phyloP scores from a whole-genome alignment of 1,140 invertebrate species.

The Zaprionus gabonicus region DNA sequence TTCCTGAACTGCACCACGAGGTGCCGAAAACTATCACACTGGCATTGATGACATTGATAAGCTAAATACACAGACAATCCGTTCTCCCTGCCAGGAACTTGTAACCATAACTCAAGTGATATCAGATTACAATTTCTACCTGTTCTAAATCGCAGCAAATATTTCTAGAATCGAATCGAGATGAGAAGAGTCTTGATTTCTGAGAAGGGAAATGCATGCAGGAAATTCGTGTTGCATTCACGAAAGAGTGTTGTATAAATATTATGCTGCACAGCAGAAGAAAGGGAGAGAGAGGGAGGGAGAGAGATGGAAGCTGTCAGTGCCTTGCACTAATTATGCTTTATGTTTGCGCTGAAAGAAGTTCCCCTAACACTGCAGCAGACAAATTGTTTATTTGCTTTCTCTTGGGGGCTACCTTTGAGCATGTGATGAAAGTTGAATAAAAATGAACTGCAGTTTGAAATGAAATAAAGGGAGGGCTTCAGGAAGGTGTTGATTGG shows the following conservation, averaged over 20 bases:
- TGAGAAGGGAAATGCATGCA: conserved; percentile 57
- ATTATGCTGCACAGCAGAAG: conserved; percentile 27
- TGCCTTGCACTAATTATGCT: conserved; percentile 60
- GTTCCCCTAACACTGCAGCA: conserved; percentile 13
- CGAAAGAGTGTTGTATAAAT: conserved; percentile 66
- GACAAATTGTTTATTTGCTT: conserved; percentile 46
- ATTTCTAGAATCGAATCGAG: conserved; percentile 53
- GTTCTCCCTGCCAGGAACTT: conserved; percentile 11
- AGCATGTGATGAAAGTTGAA: conserved; percentile 54
- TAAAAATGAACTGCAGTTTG: conserved; percentile 30
- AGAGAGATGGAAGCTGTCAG: conserved; percentile 35
- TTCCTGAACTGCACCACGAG: conserved; percentile 17
- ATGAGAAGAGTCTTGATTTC: conserved; percentile 60
- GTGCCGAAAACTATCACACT: conserved; percentile 51
- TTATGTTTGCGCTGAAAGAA: conserved; percentile 60
- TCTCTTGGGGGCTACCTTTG: conserved; percentile 35
- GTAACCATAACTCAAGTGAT: conserved; percentile 30
- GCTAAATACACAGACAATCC: conserved; percentile 57
- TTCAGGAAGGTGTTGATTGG: conserved; percentile 32
- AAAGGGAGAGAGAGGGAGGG: too few relatives aligned
- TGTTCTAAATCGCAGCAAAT: conserved; percentile 65
- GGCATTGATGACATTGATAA: conserved; percentile 65
- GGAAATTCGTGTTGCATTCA: conserved; percentile 39
- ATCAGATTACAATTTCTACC: conserved; percentile 65
- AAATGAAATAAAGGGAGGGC: not conserved